These are phyloP conservation scores for Hypotaenidia philippensis DNA, from an alignment of 2,797 vertebrate species.

Conservation along the genomic window DNA sequence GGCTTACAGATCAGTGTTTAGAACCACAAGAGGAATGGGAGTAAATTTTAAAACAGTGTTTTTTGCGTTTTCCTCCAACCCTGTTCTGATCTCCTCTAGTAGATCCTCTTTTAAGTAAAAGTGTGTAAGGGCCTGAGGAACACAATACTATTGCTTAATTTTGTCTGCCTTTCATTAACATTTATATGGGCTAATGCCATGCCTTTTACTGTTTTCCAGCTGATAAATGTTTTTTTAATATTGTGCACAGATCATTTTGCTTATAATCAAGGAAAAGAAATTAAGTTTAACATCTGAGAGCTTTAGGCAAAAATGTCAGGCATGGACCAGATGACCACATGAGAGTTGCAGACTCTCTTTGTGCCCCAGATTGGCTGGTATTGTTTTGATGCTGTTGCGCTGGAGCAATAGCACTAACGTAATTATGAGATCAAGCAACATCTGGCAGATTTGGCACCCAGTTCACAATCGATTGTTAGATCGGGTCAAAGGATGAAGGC, in stretches of 20 bases:
- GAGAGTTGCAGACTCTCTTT: slow-evolving; percentile 4
- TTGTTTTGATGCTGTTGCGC: slow-evolving; percentile 83
- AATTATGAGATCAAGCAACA: slow-evolving; percentile 88
- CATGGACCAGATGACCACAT: slow-evolving; percentile 45
- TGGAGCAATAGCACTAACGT: slow-evolving; percentile 73
- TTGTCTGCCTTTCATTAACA: slow-evolving; percentile 56
- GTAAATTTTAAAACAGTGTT: background rate
- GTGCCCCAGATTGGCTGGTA: slow-evolving; percentile 44
- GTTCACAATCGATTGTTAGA: slow-evolving; percentile 78
- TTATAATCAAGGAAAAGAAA: slow-evolving; percentile 61
- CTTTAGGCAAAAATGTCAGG: slow-evolving; percentile 25
- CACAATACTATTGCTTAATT: background rate
- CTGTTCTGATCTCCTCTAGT: background rate
- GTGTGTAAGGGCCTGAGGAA: background rate
- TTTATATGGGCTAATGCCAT: slow-evolving; percentile 31
- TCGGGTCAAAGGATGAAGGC: slow-evolving; percentile 82
- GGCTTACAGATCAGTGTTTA: background rate
- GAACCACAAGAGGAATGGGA: background rate
- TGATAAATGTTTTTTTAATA: slow-evolving; percentile 63
- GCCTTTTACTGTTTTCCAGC: slow-evolving; percentile 38
- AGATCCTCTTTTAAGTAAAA: background rate
- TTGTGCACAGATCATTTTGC: slow-evolving; percentile 25
- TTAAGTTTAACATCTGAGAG: slow-evolving; percentile 32
- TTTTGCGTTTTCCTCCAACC: background rate
- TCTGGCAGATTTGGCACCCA: slow-evolving; percentile 84